Evolutionary conservation across 2,888 invertebrate species (phyloP), one percentile per base, ranked within the genome.

Genomic region (Hanleya hanleyi): DNA sequence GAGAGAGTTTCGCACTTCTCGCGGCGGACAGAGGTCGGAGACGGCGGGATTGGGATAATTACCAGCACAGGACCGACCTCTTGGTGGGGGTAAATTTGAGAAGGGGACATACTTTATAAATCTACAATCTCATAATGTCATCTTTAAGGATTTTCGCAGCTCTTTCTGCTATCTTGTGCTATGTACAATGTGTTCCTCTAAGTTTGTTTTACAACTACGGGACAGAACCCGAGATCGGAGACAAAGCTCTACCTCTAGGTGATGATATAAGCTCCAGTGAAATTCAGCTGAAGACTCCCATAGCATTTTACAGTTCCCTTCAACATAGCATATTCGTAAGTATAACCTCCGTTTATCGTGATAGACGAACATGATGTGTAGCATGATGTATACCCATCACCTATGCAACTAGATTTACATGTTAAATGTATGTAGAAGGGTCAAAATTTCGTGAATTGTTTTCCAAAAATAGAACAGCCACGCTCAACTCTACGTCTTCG

Each of bases 201-300:
- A 57, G 57, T 57, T 57, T 57, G 26, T 57, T 57, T 57, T 57
- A 57, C 29, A 32, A 57, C 12, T 57, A 29, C 32, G 57, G 57
- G 2, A n/a, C n/a, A n/a, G n/a, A n/a, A n/a, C 22, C 22, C 1
- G 57, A 57, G 22, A 26, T 2, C 32, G 57, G 57, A 29, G 57
- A 57, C 57, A 22, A 26, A 4, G 32, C 57, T 26, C 32, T 57
- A 26, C 29, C 22, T 15, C 12, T 32, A 22, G 57, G 57, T 15
- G 57, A 57, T 26, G 57, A 57, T 57, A 18, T 57, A 4, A 57
- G 57, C 32, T 57, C 57, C 29, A 57, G 57, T 26, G 57, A 57
- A 57, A 57, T 57, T 9, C 57, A 57, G 26, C 57, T 57, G 4
- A 15, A 29, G 15, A 57, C 57, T 32, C 57, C 57, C 29, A 26